Evolutionary conservation across 2,797 vertebrate species (phyloP), one percentile per base, ranked within the genome.

Genomic region (Rhinatrema bivittatum): DNA sequence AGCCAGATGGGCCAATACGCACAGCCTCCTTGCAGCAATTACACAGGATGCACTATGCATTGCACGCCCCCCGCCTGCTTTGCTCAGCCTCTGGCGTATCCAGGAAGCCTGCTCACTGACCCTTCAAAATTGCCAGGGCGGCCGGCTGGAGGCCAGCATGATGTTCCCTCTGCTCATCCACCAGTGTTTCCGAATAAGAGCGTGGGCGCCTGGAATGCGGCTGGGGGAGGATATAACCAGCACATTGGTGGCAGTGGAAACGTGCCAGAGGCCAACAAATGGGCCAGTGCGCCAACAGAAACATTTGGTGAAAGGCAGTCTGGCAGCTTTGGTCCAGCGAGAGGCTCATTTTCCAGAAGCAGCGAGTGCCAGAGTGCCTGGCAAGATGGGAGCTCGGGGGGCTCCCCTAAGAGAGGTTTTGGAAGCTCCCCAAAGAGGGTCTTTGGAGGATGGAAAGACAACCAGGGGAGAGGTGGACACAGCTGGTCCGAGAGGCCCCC

Each of bases 381-480:
- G 33, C 10, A 28, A 10, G 35, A 23, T 12, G 19, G 17, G 9
- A 27, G 32, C 8, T 56, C 36, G 20, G 32, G 36, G 15, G 45
- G 27, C 9, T 48, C n/a, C n/a, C 10, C 28, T 10, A 35, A 23
- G 12, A 19, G 17, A 9, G 27, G 32, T 8, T 56, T 36, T 20
- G 32, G 36, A 15, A 45, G 27, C n/a, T n/a, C n/a, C n/a, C 10
- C 28, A 10, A 35, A 23, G 12, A 19, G 17, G 9, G 27, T 32
- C 8, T 56, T 36, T 20, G 32, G 36, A 15, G 45, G 27, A 9
- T 48, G 34, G 29, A 36, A 24, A 26, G 41, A 41, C 22, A 14
- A 25, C 7, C 35, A 38, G 11, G 19, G 16, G 15, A 16, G 21
- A 1, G 14, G 30, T 12, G 48, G 41, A 12, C 39, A 42, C 6